Conservation (phyloP, 1,140 invertebrate species). For the Drosophila subpulchrella region DNA sequence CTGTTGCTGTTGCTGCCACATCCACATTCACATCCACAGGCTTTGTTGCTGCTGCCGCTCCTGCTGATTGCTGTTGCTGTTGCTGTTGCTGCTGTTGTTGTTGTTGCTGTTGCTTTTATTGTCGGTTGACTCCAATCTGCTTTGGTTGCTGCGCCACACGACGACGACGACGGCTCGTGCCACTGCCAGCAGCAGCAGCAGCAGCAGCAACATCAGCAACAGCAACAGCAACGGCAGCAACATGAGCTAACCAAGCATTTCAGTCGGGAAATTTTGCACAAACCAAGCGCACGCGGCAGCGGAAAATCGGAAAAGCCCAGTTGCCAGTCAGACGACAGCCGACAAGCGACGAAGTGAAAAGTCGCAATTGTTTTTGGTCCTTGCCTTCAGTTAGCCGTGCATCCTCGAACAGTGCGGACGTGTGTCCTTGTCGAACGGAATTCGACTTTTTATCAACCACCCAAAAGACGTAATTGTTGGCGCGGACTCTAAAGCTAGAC, state of each 20-base stretch:
- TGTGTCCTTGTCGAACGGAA: neutral
- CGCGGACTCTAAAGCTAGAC: neutral
- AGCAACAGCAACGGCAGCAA: slow-evolving; percentile 26
- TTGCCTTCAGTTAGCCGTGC: slow-evolving; percentile 62
- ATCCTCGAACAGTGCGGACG: slow-evolving; percentile 61
- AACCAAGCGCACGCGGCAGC: slow-evolving; percentile 56
- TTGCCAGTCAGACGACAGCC: slow-evolving; percentile 14
- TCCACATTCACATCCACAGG: slow-evolving; percentile 23
- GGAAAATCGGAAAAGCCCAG: slow-evolving; percentile 40
- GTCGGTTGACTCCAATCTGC: slow-evolving; percentile 83
- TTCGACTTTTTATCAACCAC: neutral
- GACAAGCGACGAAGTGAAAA: slow-evolving; percentile 58
- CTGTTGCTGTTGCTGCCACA: slow-evolving; percentile 64
- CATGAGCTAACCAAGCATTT: slow-evolving; percentile 59
- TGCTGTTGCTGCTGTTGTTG: slow-evolving; percentile 42
- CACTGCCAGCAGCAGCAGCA: slow-evolving; percentile 39
- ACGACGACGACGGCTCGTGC: slow-evolving; percentile 59
- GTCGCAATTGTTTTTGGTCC: slow-evolving; percentile 55
- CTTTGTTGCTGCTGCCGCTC: slow-evolving; percentile 53
- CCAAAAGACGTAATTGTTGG: slow-evolving; percentile 62
- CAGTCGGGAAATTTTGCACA: slow-evolving; percentile 80
- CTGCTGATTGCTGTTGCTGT: slow-evolving; percentile 35
- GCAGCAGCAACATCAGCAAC: slow-evolving; percentile 14
- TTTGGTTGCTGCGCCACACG: slow-evolving; percentile 82
- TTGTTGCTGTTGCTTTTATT: slow-evolving; percentile 79